Conservation (phyloP, 2,888 invertebrate genomes). For the Odontothrips loti region DNA sequence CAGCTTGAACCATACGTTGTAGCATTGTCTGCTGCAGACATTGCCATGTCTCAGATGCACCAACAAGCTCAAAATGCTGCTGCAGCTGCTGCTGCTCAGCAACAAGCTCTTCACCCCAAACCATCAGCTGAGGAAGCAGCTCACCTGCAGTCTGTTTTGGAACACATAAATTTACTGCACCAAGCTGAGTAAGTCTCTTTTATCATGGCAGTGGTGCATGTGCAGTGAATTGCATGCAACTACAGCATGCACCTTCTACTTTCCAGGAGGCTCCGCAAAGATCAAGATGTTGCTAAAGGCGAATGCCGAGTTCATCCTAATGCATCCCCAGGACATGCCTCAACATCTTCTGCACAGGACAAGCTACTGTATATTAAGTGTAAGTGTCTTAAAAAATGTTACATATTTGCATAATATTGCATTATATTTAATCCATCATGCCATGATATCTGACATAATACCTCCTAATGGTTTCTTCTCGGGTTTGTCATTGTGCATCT, state of each 20-base stretch:
- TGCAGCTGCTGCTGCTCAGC: conserved; percentile 26
- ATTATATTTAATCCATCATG: not conserved
- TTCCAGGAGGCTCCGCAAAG: conserved; percentile 21
- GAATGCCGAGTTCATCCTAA: conserved; percentile 38
- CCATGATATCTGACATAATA: too few relatives aligned
- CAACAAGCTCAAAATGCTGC: conserved; percentile 9
- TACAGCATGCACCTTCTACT: conserved; percentile 19
- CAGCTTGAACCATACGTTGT: conserved; percentile 64
- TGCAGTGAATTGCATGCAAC: too few relatives aligned
- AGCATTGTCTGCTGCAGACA: conserved; percentile 47
- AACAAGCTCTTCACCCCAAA: conserved; percentile 24
- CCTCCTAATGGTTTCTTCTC: too few relatives aligned
- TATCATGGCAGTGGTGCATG: not conserved
- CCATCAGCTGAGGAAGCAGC: conserved; percentile 32
- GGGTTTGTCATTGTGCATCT: too few relatives aligned
- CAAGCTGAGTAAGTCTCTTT: conserved; percentile 29
- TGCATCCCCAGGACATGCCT: conserved; percentile 10
- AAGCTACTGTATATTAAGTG: not conserved
- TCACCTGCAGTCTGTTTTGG: conserved; percentile 53
- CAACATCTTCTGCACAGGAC: not conserved
- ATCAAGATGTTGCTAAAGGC: conserved; percentile 31
- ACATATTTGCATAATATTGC: not conserved
- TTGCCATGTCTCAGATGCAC: conserved; percentile 4
- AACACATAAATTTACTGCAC: conserved; percentile 51
- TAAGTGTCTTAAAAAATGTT: not conserved